These are phyloP conservation scores for Cichladusa arquata DNA, from an alignment of 2,113 vertebrate species.

Conservation along the genomic window DNA sequence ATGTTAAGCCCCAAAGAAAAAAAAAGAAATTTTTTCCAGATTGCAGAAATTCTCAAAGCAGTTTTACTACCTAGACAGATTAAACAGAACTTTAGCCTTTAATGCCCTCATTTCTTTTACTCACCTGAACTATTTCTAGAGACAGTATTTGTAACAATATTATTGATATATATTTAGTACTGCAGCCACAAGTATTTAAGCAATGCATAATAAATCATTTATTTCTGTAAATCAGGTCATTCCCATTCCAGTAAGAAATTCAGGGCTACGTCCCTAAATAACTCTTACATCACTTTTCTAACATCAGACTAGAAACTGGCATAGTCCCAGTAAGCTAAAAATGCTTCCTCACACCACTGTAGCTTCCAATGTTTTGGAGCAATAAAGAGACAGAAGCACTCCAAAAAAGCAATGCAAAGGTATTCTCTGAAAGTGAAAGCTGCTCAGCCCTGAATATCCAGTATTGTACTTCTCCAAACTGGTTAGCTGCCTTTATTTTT, in stretches of 20 bases:
- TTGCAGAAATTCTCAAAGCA: neutral
- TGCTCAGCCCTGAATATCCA: neutral
- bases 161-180: neutral
- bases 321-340: neutral
- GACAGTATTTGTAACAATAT: neutral
- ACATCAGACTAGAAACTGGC: neutral
- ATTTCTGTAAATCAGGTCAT: conserved; percentile 44
- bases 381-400: neutral
- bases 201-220: neutral
- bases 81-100: neutral
- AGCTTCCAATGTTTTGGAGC: neutral
- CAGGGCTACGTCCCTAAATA: conserved; percentile 18
- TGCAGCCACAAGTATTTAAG: conserved; percentile 3
- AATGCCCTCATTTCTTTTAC: neutral
- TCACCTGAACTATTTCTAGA: neutral
- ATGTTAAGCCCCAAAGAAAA: neutral
- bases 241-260: neutral
- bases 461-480: neutral
- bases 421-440: neutral
- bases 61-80: neutral
- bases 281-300: conserved; percentile 42
- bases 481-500: neutral
- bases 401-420: neutral
- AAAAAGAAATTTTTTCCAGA: neutral
- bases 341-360: neutral